Evolutionary conservation across 92 coral and sea anemone genomes (phyloP).

Genomic region (Porites rus): DNA sequence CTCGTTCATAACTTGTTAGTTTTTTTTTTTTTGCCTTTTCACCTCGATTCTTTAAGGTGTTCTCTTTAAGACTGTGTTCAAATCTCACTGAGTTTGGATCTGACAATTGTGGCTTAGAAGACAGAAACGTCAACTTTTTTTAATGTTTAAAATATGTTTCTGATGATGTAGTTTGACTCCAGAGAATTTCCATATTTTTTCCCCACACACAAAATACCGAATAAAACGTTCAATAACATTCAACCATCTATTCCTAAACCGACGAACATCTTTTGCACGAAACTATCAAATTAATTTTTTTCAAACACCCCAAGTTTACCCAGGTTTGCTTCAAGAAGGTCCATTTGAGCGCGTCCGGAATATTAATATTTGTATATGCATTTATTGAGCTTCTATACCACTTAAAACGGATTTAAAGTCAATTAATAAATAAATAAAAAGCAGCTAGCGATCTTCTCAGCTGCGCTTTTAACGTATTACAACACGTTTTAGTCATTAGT

Average conservation of each 20-base stretch:
- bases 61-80: not conserved
- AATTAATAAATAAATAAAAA: conserved; percentile 42
- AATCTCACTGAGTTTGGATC: not conserved
- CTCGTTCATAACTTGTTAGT: not conserved
- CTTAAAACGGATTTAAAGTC: conserved; percentile 53
- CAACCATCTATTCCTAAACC: not conserved
- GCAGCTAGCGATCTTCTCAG: conserved; percentile 44
- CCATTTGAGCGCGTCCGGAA: conserved; percentile 5
- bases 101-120: not conserved
- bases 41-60: not conserved
- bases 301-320: conserved; percentile 24
- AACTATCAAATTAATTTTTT: conserved; percentile 27
- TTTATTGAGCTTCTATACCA: conserved; percentile 44
- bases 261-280: not conserved
- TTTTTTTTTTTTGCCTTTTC: not conserved
- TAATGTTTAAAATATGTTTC: not conserved
- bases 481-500: conserved; percentile 30
- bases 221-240: not conserved
- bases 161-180: not conserved
- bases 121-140: not conserved
- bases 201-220: not conserved
- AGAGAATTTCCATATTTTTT: not conserved
- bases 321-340: not conserved
- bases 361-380: conserved; percentile 26
- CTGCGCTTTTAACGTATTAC: conserved; percentile 42